Evolutionary conservation across 2,888 invertebrate species (phyloP).

Genomic region (Himalopsyche japonica): DNA sequence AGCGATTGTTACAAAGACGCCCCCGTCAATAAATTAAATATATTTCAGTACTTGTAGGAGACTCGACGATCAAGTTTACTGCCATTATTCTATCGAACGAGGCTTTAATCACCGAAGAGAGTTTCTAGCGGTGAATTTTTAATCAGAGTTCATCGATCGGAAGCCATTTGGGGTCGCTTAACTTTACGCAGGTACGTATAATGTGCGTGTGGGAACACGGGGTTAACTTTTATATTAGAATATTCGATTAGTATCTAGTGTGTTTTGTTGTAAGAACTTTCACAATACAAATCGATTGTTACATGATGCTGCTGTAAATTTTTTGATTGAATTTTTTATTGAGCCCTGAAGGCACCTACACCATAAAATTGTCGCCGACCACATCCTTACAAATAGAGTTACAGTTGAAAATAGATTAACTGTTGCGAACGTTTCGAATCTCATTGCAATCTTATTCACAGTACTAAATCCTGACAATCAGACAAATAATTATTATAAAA

Average conservation of each 20-base stretch:
- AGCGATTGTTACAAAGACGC: neutral
- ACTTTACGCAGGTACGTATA: neutral
- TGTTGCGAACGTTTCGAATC: too few species aligned
- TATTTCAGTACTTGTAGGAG: neutral
- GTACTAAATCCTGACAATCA: too few species aligned
- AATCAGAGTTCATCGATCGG: neutral
- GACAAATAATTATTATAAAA: too few species aligned
- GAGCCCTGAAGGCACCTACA: too few species aligned
- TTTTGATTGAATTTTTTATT: too few species aligned
- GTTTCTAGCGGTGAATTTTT: neutral
- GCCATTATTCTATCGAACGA: neutral
- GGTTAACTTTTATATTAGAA: neutral
- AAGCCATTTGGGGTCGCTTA: neutral
- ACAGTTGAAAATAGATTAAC: too few species aligned
- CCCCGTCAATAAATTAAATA: neutral
- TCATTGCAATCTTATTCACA: too few species aligned
- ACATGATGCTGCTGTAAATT: too few species aligned
- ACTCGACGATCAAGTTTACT: neutral
- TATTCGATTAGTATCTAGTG: neutral
- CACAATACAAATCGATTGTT: too few species aligned
- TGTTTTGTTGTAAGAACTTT: neutral
- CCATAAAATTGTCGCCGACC: too few species aligned
- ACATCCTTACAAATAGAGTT: too few species aligned
- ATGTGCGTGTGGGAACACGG: neutral
- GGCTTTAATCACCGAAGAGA: neutral